Conservation (phyloP, 2,113 vertebrate genomes). For the Anguilla rostrata region DNA sequence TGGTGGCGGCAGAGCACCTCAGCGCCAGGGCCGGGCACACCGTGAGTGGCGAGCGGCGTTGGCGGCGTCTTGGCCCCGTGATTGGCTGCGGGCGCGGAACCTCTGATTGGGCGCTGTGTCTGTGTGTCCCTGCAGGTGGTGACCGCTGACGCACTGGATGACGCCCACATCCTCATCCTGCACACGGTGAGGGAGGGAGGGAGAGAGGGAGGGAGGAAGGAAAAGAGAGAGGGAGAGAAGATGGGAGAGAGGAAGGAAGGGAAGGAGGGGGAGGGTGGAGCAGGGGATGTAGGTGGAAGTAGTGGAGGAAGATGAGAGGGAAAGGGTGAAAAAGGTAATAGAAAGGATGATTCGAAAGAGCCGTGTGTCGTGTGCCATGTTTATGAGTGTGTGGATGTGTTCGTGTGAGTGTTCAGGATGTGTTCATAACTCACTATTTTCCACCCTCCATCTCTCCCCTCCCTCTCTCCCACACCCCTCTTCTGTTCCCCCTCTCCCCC, state of each 20-base stretch:
- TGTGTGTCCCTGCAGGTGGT: conserved; percentile 76
- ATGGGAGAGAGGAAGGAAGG: not conserved
- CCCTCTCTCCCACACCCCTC: too few relatives aligned
- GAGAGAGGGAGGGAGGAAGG: not conserved
- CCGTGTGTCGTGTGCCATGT: not conserved
- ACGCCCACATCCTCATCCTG: conserved; percentile 81
- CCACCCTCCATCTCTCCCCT: too few relatives aligned
- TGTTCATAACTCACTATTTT: too few relatives aligned
- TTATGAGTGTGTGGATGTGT: too few relatives aligned
- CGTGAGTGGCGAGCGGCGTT: conserved; percentile 61
- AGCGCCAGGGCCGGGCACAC: conserved; percentile 81
- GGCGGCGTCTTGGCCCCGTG: not conserved
- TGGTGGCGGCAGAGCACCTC: conserved; percentile 90
- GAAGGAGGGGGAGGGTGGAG: not conserved
- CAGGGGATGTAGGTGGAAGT: too few relatives aligned
- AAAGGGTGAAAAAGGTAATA: not conserved
- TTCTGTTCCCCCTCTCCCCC: not conserved
- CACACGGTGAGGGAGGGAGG: conserved; percentile 77
- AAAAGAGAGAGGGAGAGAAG: not conserved
- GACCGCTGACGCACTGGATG: conserved; percentile 80
- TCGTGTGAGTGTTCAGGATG: too few relatives aligned
- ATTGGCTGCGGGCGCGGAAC: not conserved
- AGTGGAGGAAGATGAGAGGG: too few relatives aligned
- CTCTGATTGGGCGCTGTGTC: not conserved
- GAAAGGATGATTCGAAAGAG: not conserved